Conservation (phyloP, 1,140 invertebrate genomes). For the Lordiphosa collinella region DNA sequence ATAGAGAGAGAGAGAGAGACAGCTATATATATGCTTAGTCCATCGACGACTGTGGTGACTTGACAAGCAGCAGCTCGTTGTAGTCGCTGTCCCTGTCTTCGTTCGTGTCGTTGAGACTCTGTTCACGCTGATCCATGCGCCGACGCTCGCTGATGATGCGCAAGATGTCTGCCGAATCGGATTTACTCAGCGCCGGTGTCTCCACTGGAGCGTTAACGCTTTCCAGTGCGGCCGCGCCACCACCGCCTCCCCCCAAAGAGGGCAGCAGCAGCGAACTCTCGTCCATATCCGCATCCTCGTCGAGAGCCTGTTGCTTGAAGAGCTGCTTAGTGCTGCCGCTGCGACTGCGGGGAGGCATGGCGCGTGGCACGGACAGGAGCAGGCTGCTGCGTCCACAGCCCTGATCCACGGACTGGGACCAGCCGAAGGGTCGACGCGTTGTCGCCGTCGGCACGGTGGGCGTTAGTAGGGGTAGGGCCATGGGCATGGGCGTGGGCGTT, state of each 20-base stretch:
- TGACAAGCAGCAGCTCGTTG: constrained; percentile 73
- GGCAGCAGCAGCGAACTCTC: constrained; percentile 73
- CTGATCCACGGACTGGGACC: constrained; percentile 74
- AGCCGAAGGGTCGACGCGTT: constrained; percentile 58
- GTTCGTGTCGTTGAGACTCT: constrained; percentile 38
- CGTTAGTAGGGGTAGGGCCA: constrained; percentile 2
- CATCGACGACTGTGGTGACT: constrained; percentile 74
- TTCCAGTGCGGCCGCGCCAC: constrained; percentile 5
- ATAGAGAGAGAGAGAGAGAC: constrained; percentile 1
- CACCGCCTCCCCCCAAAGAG: background rate
- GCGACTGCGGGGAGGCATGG: constrained; percentile 76
- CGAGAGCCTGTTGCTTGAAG: constrained; percentile 78
- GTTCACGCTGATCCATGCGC: constrained; percentile 73
- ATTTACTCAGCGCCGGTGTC: constrained; percentile 40
- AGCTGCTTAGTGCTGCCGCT: constrained; percentile 79
- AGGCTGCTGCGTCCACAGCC: constrained; percentile 58
- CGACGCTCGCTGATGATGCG: constrained; percentile 77
- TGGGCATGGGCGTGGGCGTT: constrained; percentile 11
- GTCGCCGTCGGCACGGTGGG: constrained; percentile 8
- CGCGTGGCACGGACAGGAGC: constrained; percentile 69
- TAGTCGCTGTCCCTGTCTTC: constrained; percentile 50
- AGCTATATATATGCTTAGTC: constrained; percentile 29
- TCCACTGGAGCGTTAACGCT: constrained; percentile 1
- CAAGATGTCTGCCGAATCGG: constrained; percentile 75
- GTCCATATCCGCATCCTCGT: constrained; percentile 77